These are phyloP conservation scores for Meloidogyne exigua DNA, from an alignment of 1,140 invertebrate species.

Conservation along the genomic window DNA sequence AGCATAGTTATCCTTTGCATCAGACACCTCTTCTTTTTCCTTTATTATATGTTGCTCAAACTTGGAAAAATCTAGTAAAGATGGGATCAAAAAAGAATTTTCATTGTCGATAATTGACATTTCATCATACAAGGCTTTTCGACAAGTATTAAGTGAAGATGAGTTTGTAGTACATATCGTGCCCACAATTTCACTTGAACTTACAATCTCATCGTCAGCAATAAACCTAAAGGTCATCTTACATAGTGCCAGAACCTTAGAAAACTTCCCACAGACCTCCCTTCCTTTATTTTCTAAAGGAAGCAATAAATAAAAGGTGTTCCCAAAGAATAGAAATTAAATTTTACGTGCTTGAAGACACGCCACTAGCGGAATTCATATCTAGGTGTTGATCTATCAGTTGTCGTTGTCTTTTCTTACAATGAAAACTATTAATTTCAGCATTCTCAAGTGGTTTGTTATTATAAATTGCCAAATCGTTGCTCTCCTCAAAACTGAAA, in stretches of 20 bases:
- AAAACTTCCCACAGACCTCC: too few relatives aligned
- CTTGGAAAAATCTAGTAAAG: slow-evolving; percentile 13
- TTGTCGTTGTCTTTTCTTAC: slow-evolving; percentile 36
- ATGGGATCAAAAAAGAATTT: background rate
- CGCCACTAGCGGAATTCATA: slow-evolving; percentile 35
- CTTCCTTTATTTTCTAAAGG: too few relatives aligned
- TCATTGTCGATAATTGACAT: background rate
- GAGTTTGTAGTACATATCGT: background rate
- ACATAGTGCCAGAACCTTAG: too few relatives aligned
- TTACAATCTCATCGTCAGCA: slow-evolving; percentile 10
- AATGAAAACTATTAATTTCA: slow-evolving; percentile 3
- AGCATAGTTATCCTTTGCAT: background rate
- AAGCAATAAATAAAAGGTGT: too few relatives aligned
- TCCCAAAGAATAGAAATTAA: background rate
- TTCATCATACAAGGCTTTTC: background rate
- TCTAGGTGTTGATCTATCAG: slow-evolving; percentile 48
- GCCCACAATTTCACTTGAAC: background rate
- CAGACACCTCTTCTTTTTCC: background rate
- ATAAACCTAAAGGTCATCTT: slow-evolving; percentile 23
- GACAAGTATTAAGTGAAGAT: background rate
- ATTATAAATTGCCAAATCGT: background rate
- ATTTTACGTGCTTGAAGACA: slow-evolving; percentile 28
- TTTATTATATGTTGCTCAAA: background rate
- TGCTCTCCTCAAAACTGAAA: slow-evolving; percentile 3
- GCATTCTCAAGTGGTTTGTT: slow-evolving; percentile 27